Base-by-base conservation (phyloP, 2,888 invertebrate species). In the Halictus ligatus region DNA sequence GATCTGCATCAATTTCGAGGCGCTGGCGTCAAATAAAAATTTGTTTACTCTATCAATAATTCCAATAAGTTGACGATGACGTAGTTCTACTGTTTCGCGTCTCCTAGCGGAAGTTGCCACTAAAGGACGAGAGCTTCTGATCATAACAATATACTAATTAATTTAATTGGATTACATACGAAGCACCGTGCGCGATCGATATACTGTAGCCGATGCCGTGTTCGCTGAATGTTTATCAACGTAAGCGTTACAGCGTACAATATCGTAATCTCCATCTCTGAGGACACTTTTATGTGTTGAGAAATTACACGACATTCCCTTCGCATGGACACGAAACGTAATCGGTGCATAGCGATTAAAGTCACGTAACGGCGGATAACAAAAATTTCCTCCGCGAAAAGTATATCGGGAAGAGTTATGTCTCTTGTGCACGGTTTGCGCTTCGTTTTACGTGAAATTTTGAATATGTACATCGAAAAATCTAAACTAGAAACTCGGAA, bases 211-310 rank as follows among this genome's bases (percentile, higher is more conserved):
- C 35, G 35, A 54, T 75, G 78, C 64, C 64, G 54, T 75, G 75
- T 75, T 72, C 13, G 48, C 58, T 13, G 54, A 71, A 78, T 75
- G 64, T 84, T 83, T 83, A 64, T 78, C 84, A 75, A 50, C n/a
- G 60, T 2, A n/a, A 60, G 43, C 50, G 71, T 75, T 60, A 35
- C 18, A 71, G 60, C 69, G 60, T 50, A 50, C 18, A 13, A 21
- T 35, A 35, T 48, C 46, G 46, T 74, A 79, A 29, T 48, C 50
- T 35, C 67, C 75, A 72, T 78, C 48, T 75, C 46, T 60, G 74
- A 58, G 50, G 71, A 78, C 54, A 74, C 77, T 78, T 81, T 50
- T 54, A 80, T 80, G 71, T 75, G 71, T 72, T n/a, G 48, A 75
- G 64, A 67, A 84, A 77, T 83, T 74, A 78, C 73, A 46, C 54